phyloP scores from a whole-genome alignment of 2,797 vertebrate species.

The Pseudocheirus occidentalis region DNA sequence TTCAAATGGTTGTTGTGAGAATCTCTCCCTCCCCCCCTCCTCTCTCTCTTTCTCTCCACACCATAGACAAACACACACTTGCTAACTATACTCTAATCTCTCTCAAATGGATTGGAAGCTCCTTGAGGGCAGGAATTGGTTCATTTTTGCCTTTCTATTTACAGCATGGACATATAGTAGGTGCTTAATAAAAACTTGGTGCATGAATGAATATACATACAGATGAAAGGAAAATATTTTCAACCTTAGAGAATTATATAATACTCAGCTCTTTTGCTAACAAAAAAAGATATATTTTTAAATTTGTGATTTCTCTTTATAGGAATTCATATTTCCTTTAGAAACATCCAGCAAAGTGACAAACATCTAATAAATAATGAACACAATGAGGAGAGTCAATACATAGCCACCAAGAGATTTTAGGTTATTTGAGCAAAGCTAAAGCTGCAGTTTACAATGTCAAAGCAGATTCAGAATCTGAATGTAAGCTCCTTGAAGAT shows the following conservation, averaged over 20 bases:
- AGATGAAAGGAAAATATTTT: background rate
- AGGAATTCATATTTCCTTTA: background rate
- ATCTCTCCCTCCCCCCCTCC: background rate
- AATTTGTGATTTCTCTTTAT: background rate
- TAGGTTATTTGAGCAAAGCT: background rate
- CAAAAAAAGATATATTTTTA: background rate
- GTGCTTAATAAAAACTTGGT: background rate
- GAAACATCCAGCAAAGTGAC: background rate
- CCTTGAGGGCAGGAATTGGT: background rate
- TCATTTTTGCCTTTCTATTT: background rate
- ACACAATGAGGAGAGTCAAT: background rate
- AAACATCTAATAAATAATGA: background rate
- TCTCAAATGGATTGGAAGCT: background rate
- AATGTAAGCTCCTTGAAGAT: background rate
- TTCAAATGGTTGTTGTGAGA: background rate
- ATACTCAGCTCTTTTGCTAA: background rate
- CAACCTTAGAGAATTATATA: background rate
- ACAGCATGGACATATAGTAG: background rate
- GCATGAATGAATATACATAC: background rate
- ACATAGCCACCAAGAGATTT: background rate
- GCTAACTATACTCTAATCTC: background rate
- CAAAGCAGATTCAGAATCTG: background rate
- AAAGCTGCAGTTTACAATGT: slow-evolving; percentile 1
- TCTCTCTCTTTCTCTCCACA: too few species aligned
- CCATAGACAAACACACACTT: too few species aligned